Evolutionary conservation across 2,797 vertebrate species (phyloP).

Genomic region (Hapalemur alaotrensis): DNA sequence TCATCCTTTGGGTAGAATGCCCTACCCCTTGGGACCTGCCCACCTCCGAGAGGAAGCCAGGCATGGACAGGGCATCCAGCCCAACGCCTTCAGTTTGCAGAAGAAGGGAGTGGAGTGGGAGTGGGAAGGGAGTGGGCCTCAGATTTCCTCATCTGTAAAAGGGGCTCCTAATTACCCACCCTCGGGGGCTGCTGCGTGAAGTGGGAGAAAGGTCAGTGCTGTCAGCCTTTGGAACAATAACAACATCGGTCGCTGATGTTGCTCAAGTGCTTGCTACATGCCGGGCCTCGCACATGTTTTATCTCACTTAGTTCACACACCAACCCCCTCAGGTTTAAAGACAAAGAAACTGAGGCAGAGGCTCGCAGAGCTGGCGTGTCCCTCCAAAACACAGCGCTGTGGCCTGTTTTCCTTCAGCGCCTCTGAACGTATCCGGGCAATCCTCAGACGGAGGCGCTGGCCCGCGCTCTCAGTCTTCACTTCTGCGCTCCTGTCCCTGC

Average conservation of each 20-base stretch:
- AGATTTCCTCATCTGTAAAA: background rate
- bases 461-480: background rate
- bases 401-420: background rate
- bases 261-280: background rate
- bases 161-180: background rate
- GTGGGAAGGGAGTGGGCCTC: background rate
- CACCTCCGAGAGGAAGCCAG: no score
- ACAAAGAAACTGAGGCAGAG: background rate
- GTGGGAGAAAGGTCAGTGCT: background rate
- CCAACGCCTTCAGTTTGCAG: background rate
- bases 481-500: background rate
- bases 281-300: background rate
- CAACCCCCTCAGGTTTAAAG: background rate
- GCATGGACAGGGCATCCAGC: no score
- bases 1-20: background rate
- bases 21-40: background rate
- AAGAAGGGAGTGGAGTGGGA: background rate
- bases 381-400: background rate
- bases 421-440: background rate
- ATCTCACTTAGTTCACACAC: background rate
- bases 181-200: background rate
- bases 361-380: background rate
- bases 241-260: background rate
- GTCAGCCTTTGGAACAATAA: background rate
- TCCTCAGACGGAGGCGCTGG: background rate